Evolutionary conservation across 2,888 invertebrate genomes (phyloP).

Genomic region (Andrena flavipes): DNA sequence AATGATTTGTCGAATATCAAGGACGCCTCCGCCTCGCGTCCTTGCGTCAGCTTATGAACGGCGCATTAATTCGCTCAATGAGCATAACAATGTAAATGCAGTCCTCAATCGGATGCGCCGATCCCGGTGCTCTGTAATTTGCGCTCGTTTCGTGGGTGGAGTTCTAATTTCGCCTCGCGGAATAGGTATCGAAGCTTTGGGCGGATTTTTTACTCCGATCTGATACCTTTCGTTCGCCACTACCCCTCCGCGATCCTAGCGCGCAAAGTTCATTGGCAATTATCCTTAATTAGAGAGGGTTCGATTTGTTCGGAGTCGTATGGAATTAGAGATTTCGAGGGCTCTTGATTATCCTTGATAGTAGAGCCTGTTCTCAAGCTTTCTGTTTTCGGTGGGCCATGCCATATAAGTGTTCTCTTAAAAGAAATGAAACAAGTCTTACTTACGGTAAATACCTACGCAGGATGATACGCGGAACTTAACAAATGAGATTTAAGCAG

Average conservation of each 20-base stretch:
- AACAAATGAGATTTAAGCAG: conserved; percentile 8
- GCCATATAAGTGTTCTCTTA: background rate
- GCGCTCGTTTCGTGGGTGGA: conserved; percentile 31
- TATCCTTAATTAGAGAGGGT: background rate
- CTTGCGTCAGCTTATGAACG: conserved; percentile 66
- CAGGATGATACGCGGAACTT: conserved; percentile 8
- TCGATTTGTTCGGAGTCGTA: background rate
- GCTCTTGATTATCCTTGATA: too few relatives aligned
- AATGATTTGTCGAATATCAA: conserved; percentile 57
- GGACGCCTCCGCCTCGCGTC: conserved; percentile 70
- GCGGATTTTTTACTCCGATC: background rate
- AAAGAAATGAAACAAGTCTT: conserved; percentile 11
- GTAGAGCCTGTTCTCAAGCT: background rate
- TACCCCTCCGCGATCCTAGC: background rate
- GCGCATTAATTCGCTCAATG: conserved; percentile 74
- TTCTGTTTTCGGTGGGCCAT: background rate
- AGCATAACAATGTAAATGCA: conserved; percentile 70
- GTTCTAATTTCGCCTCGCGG: conserved; percentile 20
- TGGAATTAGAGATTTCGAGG: background rate
- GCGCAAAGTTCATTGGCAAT: background rate
- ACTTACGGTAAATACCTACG: conserved; percentile 21
- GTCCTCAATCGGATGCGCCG: conserved; percentile 59
- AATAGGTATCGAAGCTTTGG: background rate
- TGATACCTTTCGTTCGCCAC: background rate
- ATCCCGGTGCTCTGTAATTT: conserved; percentile 42